These are phyloP conservation scores for Lithosia quadra DNA, from an alignment of 2,888 invertebrate species.

Conservation along the genomic window DNA sequence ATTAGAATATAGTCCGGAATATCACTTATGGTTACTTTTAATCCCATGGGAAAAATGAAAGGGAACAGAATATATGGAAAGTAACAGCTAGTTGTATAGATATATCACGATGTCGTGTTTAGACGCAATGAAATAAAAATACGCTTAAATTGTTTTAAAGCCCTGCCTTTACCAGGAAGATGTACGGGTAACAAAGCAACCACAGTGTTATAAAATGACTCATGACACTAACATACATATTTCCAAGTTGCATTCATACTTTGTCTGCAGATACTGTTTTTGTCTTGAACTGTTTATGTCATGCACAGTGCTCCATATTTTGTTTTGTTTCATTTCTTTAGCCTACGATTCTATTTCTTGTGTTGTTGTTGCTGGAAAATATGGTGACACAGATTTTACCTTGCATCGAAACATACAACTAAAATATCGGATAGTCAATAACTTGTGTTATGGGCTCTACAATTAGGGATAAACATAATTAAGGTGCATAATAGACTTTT, in stretches of 20 bases:
- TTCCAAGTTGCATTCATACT: not conserved
- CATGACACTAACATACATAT: conserved; percentile 7
- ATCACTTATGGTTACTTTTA: too few species aligned
- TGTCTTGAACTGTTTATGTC: conserved; percentile 4
- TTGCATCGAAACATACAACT: not conserved
- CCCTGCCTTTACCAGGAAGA: not conserved
- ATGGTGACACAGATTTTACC: not conserved
- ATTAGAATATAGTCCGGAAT: too few species aligned
- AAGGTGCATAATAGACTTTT: too few species aligned
- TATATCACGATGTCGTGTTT: not conserved
- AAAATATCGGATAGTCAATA: not conserved
- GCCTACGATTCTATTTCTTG: not conserved
- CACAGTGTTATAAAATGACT: conserved; percentile 1
- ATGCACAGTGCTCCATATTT: not conserved
- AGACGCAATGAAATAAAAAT: conserved; percentile 1
- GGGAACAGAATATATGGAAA: too few species aligned
- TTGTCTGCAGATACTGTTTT: not conserved
- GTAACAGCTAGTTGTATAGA: too few species aligned
- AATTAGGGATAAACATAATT: too few species aligned
- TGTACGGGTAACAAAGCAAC: not conserved
- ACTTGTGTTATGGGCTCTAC: too few species aligned
- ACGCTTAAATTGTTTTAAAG: not conserved
- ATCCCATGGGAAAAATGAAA: too few species aligned
- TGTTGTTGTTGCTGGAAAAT: not conserved
- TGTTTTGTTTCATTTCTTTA: not conserved